Evolutionary conservation across 2,113 vertebrate genomes (phyloP), one percentile per base, ranked within the genome.

Genomic region (Dascyllus trimaculatus): DNA sequence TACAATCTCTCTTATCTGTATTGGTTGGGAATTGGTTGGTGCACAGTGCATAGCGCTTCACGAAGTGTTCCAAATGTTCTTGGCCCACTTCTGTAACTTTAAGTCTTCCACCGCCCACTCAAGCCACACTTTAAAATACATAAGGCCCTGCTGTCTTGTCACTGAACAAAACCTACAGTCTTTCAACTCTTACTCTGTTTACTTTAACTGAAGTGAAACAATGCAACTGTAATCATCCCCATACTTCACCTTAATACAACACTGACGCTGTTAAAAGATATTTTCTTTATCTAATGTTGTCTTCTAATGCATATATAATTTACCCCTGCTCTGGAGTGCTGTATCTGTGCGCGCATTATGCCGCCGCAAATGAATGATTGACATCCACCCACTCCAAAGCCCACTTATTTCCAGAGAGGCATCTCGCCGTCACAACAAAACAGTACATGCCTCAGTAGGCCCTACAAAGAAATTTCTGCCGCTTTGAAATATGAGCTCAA

Each of bases 401-500:
- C 54, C 65, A 61, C 75, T 84, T 79, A 65, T 69, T 81, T 82
- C 29, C 59, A 59, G 67, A 80, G 81, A 84, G 75, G 75, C 82
- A 69, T 75, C 78, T 74, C 66, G 5, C 60, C 58, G 71, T 75
- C 80, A 71, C 80, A 87, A 84, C 83, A 84, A 80, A 89, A 87
- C 84, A 61, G 63, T 49, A 54, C 84, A 86, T 49, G 89, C 84
- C 81, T 91, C 82, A 65, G 62, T 64, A 15, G 89, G 67, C 79
- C 82, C 82, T 11, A 75, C 79, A 86, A 82, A 86, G 72, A 91
- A 79, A 81, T 68, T 81, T 62, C 57, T 58, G 66, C 61, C 10
- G 4, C 86, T 86, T 89, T 87, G 81, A 91, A 92, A 91, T 89
- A 91, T 74, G 85, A 91, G 89, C 75, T 73, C 49, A 78, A 89